phyloP scores from a whole-genome alignment of 2,888 invertebrate species.

The Pomacea canaliculata region DNA sequence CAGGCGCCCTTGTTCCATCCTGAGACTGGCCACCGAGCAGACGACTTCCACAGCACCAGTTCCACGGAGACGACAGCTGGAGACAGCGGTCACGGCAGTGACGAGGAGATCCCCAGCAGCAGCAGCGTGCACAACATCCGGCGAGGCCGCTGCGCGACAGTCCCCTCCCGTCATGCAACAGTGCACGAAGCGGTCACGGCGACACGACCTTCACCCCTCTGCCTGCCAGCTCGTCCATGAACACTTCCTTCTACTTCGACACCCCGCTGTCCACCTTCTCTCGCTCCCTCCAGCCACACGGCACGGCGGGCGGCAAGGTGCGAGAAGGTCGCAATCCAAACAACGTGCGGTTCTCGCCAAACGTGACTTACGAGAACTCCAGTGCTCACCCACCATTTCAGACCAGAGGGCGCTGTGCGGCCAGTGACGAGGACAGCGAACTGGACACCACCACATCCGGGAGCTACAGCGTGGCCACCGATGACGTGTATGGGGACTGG shows the following conservation, averaged over 20 bases:
- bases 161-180: neutral
- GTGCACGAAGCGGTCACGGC: neutral
- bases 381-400: neutral
- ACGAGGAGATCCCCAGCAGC: slow-evolving; percentile 34
- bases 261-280: neutral
- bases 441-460: slow-evolving; percentile 39
- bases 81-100: slow-evolving; percentile 41
- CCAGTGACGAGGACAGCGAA: slow-evolving; percentile 34
- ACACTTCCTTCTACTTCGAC: slow-evolving; percentile 3
- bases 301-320: neutral
- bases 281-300: neutral
- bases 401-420: neutral
- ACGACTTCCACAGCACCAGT: slow-evolving; percentile 38
- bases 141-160: slow-evolving; percentile 3
- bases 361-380: slow-evolving; percentile 3
- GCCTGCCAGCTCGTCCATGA: slow-evolving; percentile 3
- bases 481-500: slow-evolving; percentile 25
- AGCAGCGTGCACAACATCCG: slow-evolving; percentile 17
- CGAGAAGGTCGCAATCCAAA: slow-evolving; percentile 3
- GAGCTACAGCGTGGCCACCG: slow-evolving; percentile 36
- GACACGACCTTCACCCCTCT: slow-evolving; percentile 7
- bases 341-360: slow-evolving; percentile 7
- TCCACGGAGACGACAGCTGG: slow-evolving; percentile 34
- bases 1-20: slow-evolving; percentile 6
- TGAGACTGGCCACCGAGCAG: slow-evolving; percentile 1